Conservation (phyloP, 1,140 invertebrate species). For the Thereuonema tuberculata region DNA sequence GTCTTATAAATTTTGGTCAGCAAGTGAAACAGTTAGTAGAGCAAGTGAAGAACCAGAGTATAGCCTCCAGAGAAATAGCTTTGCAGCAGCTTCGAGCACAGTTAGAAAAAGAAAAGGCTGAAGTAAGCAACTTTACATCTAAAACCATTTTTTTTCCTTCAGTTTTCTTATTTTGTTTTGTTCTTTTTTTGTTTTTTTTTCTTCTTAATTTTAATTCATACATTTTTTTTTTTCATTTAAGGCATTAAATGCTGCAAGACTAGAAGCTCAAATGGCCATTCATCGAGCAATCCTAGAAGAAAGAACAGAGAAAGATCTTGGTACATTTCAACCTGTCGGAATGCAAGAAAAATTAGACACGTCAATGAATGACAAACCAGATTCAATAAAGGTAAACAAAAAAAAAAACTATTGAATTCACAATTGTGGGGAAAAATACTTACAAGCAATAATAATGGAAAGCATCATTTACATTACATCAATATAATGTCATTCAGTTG, state of each 20-base stretch:
- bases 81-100: constrained; percentile 28
- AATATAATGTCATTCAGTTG: too few relatives aligned
- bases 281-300: constrained; percentile 30
- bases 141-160: background rate
- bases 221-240: constrained; percentile 18
- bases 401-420: too few relatives aligned
- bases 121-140: constrained; percentile 20
- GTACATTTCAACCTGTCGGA: too few relatives aligned
- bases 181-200: background rate
- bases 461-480: too few relatives aligned
- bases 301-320: constrained; percentile 29
- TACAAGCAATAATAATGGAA: too few relatives aligned
- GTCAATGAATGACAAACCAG: too few relatives aligned
- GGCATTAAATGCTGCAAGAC: constrained; percentile 26
- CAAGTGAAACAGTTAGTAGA: constrained; percentile 33
- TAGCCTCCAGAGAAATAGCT: constrained; percentile 26
- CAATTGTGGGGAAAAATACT: too few relatives aligned
- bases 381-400: too few relatives aligned
- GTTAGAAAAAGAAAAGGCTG: constrained; percentile 47
- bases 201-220: background rate
- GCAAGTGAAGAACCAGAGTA: constrained; percentile 29
- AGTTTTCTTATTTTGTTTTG: background rate
- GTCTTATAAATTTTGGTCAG: constrained; percentile 29
- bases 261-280: constrained; percentile 30
- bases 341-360: too few relatives aligned